Percentiles rank a stretch among this genome's conserved stretches.
phyloP scores from a whole-genome alignment of 2,888 invertebrate species.

The Dryobota labecula region DNA sequence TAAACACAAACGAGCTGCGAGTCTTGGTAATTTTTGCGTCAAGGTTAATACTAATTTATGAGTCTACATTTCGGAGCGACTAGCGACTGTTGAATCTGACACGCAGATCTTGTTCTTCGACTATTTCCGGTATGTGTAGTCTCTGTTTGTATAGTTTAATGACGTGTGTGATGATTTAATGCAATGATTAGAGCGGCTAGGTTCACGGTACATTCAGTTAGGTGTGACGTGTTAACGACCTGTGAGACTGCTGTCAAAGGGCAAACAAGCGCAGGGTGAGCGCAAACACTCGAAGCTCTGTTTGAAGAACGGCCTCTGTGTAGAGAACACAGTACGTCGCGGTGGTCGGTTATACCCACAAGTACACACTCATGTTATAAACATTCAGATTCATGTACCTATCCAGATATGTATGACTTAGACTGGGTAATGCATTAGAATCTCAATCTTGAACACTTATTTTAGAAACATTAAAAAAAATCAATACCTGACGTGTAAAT shows the following conservation, averaged over 20 bases:
- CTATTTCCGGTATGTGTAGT: conserved; percentile 72
- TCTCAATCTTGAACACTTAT: not conserved
- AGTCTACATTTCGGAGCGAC: conserved; percentile 43
- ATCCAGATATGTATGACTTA: conserved; percentile 25
- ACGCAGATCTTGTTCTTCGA: conserved; percentile 55
- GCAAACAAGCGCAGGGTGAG: conserved; percentile 81
- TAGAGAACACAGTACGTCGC: conserved; percentile 74
- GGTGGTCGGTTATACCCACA: conserved; percentile 76
- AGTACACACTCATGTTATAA: conserved; percentile 35
- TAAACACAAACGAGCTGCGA: conserved; percentile 32
- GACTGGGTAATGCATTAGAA: not conserved
- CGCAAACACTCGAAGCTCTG: conserved; percentile 79
- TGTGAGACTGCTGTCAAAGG: conserved; percentile 90
- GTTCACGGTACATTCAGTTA: conserved; percentile 78
- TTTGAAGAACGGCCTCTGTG: conserved; percentile 82
- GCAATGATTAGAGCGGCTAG: conserved; percentile 66
- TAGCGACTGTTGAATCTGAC: conserved; percentile 45
- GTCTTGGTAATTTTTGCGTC: conserved; percentile 45
- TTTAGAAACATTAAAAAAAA: not conserved
- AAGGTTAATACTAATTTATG: conserved; percentile 60
- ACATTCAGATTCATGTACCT: conserved; percentile 6
- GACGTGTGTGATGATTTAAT: conserved; percentile 78
- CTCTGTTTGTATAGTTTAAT: conserved; percentile 73
- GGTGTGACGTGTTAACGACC: conserved; percentile 88
- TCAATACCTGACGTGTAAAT: not conserved